These are phyloP conservation scores for Actinostola sp. DNA, from an alignment of 92 coral and sea anemone species.

Conservation along the genomic window DNA sequence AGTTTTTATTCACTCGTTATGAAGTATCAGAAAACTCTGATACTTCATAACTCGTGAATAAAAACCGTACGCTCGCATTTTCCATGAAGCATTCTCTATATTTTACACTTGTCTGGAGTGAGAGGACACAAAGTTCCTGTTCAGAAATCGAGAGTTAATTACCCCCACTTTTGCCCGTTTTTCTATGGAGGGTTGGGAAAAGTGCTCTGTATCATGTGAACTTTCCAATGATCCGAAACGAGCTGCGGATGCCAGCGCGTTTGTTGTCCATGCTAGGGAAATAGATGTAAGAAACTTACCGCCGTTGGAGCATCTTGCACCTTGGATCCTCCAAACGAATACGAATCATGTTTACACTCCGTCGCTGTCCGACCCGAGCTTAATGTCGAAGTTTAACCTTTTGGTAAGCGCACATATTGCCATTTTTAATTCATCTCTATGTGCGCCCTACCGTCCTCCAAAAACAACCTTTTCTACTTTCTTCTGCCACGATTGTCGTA, in stretches of 20 bases:
- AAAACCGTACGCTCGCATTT: too few species aligned
- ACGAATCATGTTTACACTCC: conserved; percentile 92
- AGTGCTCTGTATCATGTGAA: conserved; percentile 91
- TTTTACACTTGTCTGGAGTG: conserved; percentile 86
- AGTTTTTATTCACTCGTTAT: too few species aligned
- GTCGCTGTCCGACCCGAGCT: conserved; percentile 55
- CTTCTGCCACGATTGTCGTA: too few species aligned
- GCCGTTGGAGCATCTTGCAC: conserved; percentile 81
- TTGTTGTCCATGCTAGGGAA: conserved; percentile 91
- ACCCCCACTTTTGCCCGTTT: conserved; percentile 94
- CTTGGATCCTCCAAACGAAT: conserved; percentile 95
- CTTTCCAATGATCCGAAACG: conserved; percentile 76
- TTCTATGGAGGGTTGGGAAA: conserved; percentile 92
- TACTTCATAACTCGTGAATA: too few species aligned
- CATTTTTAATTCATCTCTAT: too few species aligned
- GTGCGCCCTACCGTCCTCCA: too few species aligned
- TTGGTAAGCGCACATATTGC: too few species aligned
- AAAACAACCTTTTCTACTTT: too few species aligned
- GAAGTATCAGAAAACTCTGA: too few species aligned
- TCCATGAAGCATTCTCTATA: too few species aligned
- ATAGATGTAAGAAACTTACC: conserved; percentile 86
- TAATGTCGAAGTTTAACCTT: conserved; percentile 88
- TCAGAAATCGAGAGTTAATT: conserved; percentile 74
- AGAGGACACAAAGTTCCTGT: conserved; percentile 83
- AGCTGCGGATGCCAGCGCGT: conserved; percentile 87